A percentile compares a stretch with the other conserved stretches of the same genome.
Evolutionary conservation across 2,797 vertebrate species (phyloP).

Genomic region (Erpetoichthys calabaricus): DNA sequence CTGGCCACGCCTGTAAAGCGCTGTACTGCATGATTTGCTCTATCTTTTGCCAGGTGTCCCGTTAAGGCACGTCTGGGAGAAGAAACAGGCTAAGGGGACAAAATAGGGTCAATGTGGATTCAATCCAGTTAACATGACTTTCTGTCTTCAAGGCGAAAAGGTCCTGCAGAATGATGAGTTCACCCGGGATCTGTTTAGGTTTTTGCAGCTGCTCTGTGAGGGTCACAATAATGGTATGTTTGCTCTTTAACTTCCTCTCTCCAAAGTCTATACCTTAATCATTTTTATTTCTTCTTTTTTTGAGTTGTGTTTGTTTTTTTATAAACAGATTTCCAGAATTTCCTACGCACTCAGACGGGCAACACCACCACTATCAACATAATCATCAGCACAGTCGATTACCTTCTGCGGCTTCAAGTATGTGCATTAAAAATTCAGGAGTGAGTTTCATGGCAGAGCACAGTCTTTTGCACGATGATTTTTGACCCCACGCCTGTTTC

Average conservation of each 20-base stretch:
- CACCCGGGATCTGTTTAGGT: conserved; percentile 91
- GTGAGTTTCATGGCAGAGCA: too few species aligned
- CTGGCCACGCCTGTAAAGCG: too few species aligned
- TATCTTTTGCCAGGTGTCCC: too few species aligned
- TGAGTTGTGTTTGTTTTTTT: neutral
- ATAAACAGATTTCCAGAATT: conserved; percentile 88
- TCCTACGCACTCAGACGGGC: conserved; percentile 89
- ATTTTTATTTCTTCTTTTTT: neutral
- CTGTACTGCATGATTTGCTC: too few species aligned
- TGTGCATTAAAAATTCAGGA: neutral
- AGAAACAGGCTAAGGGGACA: too few species aligned
- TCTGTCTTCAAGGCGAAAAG: conserved; percentile 77
- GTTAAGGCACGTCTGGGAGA: too few species aligned
- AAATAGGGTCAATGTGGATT: too few species aligned
- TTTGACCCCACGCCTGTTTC: conserved; percentile 1
- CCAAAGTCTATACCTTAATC: neutral
- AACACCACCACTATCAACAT: conserved; percentile 96
- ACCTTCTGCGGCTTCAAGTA: conserved; percentile 90
- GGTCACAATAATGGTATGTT: conserved; percentile 90
- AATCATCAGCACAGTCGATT: conserved; percentile 96
- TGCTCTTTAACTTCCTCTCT: conserved; percentile 2
- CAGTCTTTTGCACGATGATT: neutral
- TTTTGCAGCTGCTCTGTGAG: conserved; percentile 94
- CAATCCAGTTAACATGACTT: too few species aligned
- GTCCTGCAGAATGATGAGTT: conserved; percentile 96